Evolutionary conservation across 2,888 invertebrate species (phyloP).

Genomic region (Stegophylla sp.): DNA sequence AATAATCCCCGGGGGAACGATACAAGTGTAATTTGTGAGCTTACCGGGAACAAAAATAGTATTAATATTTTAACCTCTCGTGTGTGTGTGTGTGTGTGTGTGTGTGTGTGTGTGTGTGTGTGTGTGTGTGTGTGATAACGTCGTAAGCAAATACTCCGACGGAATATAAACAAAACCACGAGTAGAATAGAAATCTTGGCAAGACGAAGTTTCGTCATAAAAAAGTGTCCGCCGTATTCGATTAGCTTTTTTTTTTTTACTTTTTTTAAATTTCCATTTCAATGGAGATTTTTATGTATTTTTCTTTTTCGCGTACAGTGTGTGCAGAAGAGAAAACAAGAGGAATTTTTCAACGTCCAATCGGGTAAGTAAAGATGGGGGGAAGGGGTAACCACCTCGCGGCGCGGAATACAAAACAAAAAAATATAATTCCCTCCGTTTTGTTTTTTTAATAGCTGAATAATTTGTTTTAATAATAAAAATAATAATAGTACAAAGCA

Average conservation of each 20-base stretch:
- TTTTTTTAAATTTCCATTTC: conserved; percentile 22
- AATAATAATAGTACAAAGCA: conserved; percentile 14
- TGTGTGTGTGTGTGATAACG: conserved; percentile 22
- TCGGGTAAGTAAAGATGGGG: not conserved
- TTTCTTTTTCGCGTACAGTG: not conserved
- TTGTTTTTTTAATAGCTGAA: conserved; percentile 33
- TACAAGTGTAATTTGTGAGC: conserved; percentile 39
- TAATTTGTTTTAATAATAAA: conserved; percentile 25
- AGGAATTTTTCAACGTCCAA: conserved; percentile 12
- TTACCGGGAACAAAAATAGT: conserved; percentile 11
- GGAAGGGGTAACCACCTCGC: not conserved
- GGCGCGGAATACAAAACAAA: conserved; percentile 52
- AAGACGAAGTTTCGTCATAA: conserved; percentile 46
- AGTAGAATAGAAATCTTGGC: conserved; percentile 48
- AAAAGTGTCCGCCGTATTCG: conserved; percentile 8
- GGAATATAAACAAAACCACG: conserved; percentile 42
- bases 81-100: conserved; percentile 18
- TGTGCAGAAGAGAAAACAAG: not conserved
- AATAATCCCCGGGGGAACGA: conserved; percentile 19
- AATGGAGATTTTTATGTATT: conserved; percentile 16
- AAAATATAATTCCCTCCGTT: conserved; percentile 20
- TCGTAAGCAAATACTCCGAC: conserved; percentile 23
- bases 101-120: too few species aligned
- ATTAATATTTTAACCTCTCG: conserved; percentile 43
- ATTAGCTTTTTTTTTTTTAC: not conserved